Base-by-base conservation (phyloP, 2,888 invertebrate genomes). In the Drosophila kambysellisi region DNA sequence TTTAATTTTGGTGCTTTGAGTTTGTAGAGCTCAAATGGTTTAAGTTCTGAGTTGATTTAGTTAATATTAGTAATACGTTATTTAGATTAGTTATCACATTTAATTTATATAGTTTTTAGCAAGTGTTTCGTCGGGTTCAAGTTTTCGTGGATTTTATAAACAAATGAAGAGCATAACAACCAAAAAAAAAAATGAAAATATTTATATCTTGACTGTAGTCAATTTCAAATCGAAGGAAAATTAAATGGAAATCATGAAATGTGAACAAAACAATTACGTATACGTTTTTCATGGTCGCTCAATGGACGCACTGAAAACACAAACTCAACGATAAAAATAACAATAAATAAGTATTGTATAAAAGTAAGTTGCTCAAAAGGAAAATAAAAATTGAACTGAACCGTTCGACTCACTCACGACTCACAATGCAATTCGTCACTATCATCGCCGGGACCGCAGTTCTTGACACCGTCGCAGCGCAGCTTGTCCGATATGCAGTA, bases 401-500 rank as follows among this genome's bases (percentile, higher is more conserved):
- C 93, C 93, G 93, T 93, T 93, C 93, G 93, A 93, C 93, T 93
- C 93, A 93, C 93, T 93, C 93, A 93, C 93, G 93, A 93, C 93
- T 93, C 93, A 93, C 93, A 93, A 92, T 93, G 93, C 93, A 93
- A 92, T 93, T 93, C 93, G 92, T 93, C 93, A 92, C 93, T 93
- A 91, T 93, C 93, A 79, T 93, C 93, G 72, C 92, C 93, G 79
- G 93, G 93, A 80, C 93, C 93, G 87, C 99, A 99, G 94, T 99
- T 98, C 91, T 95, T 95, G 80, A 96, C 94, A 77, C 95, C 94
- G 93, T 97, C 96, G 94, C 97, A 98, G 74, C 95, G 95, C 80
- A 97, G 94, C 81, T 95, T 95, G 74, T 95, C 95, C 67, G 96
- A 95, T 91, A 98, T 97, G 94, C 98, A 98, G 92, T 96, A 96